Evolutionary conservation across 2,113 vertebrate species (phyloP).

Genomic region (Anser cygnoides): DNA sequence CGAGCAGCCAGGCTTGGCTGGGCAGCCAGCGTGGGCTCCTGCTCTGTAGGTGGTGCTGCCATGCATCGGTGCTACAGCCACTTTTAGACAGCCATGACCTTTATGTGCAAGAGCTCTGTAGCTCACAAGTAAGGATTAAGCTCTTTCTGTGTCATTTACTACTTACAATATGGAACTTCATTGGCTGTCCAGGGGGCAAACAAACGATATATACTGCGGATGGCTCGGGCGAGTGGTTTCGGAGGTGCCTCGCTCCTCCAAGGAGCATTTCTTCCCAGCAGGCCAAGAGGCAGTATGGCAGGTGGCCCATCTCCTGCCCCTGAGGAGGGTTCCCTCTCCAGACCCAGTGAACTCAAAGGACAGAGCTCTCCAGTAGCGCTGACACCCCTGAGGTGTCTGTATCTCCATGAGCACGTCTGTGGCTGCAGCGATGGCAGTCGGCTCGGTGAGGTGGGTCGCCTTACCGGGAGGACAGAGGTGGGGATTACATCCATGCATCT

Average conservation of each 20-base stretch:
- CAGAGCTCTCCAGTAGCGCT: background rate
- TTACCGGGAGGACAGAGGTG: background rate
- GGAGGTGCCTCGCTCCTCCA: background rate
- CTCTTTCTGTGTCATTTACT: background rate
- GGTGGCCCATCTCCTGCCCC: background rate
- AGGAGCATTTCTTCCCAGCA: background rate
- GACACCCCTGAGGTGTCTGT: background rate
- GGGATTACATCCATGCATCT: background rate
- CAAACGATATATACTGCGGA: background rate
- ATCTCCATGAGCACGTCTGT: background rate
- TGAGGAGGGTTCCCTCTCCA: background rate
- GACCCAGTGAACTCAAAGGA: background rate
- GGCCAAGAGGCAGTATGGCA: background rate
- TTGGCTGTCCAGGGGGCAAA: background rate
- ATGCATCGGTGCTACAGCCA: background rate
- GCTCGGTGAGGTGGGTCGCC: background rate
- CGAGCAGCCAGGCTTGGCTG: conserved; percentile 12
- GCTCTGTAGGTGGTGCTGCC: background rate
- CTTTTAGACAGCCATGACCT: background rate
- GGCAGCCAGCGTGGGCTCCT: background rate
- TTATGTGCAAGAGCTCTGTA: background rate
- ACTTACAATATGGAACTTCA: background rate
- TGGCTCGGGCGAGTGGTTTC: background rate
- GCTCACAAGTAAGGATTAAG: background rate
- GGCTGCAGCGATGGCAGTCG: background rate